Evolutionary conservation across 2,888 invertebrate species (phyloP), one percentile per base, ranked within the genome.

Genomic region (Acleris holmiana): DNA sequence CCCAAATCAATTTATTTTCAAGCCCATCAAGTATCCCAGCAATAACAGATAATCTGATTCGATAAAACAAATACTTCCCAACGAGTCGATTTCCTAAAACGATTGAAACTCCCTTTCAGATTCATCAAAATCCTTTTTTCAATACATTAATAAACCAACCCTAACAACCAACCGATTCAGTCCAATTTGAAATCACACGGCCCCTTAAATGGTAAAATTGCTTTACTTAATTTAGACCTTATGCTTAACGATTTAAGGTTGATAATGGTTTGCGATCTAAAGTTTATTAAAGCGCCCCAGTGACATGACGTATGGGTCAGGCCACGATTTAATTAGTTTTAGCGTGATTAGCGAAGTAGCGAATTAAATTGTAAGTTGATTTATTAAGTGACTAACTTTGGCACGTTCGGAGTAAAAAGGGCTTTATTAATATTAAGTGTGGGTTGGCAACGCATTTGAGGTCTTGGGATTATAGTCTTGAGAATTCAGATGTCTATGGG

Each of bases 11-110:
- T 35, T 35, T 35, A 35, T 35, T 35, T 35, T 13, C 8, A 35
- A 35, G 35, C 35, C 35, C 29, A 8, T 40, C 40, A 35, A 53
- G 19, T 53, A 21, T n/a, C 40, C 6, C 18, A 53, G 44, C 55
- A 41, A 44, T 17, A 40, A n/a, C 19, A 44, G 44, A 55, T 55
- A 44, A 55, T 55, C 44, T n/a, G 48, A 41, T 40, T 35, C 23
- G 64, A 64, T 64, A 64, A 64, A 64, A 58, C 58, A 64, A 64
- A 64, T 59, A 64, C 64, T 58, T 40, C 47, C 50, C 50, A 58
- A 63, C 53, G 63, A 58, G 51, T 47, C 63, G 53, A 64, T 54
- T 59, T 53, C 61, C 61, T 17, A 53, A 56, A 66, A 53, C 61
- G 61, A 61, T 61, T 56, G 19, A 25, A 61, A 57, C 61, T 61